These are phyloP conservation scores for Pollimyrus isidori DNA, from an alignment of 2,113 vertebrate species.

Conservation along the genomic window DNA sequence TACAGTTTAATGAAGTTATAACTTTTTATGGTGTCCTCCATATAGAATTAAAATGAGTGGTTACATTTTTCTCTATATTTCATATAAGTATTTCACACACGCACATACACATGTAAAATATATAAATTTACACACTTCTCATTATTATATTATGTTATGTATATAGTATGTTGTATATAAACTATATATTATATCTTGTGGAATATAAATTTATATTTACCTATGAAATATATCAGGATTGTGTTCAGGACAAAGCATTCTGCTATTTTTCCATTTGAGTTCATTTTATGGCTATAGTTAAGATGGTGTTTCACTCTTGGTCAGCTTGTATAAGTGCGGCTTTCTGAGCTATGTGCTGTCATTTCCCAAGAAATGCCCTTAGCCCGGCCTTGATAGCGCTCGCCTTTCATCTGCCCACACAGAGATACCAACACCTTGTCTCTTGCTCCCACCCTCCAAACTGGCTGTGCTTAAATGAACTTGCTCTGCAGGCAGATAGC, in stretches of 20 bases:
- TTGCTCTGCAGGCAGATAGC: background rate
- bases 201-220: background rate
- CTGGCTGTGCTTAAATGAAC: slow-evolving; percentile 4
- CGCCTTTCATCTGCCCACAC: slow-evolving; percentile 19
- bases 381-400: background rate
- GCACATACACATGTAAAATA: background rate
- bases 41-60: background rate
- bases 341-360: background rate
- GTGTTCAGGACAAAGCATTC: background rate
- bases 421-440: background rate
- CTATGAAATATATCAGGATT: background rate
- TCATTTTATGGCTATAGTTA: background rate
- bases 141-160: background rate
- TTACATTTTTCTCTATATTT: background rate
- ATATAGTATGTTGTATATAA: background rate
- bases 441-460: background rate
- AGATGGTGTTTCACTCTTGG: background rate
- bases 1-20: background rate
- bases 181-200: background rate
- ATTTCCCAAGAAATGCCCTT: background rate
- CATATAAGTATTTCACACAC: background rate
- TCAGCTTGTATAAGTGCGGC: background rate
- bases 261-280: background rate
- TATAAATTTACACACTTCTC: background rate
- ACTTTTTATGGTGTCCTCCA: background rate